Base-by-base conservation (phyloP, 1,140 invertebrate genomes). In the Pomacea maculata region DNA sequence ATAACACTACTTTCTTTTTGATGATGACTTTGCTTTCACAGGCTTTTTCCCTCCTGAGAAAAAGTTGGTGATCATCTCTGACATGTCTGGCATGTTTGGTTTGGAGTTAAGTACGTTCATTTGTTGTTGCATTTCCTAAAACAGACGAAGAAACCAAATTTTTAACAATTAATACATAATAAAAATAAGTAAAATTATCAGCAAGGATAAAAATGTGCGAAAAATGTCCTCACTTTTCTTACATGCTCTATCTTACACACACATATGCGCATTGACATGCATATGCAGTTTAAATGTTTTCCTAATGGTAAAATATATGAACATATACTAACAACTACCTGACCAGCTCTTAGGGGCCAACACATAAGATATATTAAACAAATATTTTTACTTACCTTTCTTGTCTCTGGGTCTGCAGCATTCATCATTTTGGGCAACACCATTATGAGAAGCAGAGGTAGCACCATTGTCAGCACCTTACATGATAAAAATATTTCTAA, bases 381-480 rank as follows among this genome's bases (percentile, higher is more conserved):
- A 11, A 0, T 8, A 61, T 74, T 12, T 34, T 12, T 52, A 11
- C 55, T 85, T 91, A 94, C 94, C 92, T 94, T 97, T 94, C 94
- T 96, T 3, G 97, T 97, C 91, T 99, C 97, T 71, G 97, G 96
- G 92, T 99, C 97, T 52, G 91, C 89, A 77, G 92, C 88, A 89
- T 97, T 98, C 94, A 99, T 97, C 93, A 99, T 95, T 92, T 98
- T 98, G 15, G 98, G 97, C 85, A 99, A 91, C 80, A 99, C 93
- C 94, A 99, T 95, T 83, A 99, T 96, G 0, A 99, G 90, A 1
- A 98, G 85, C 17, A 99, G 92, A 1, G 98, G 98, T 75, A 98
- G 88, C 52, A 99, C 94, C 97, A 99, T 99, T 95, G 99, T 99
- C 78, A 99, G 93, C 3, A 99, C 93, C 94, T 89, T 83, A 70